Conservation (phyloP, 2,113 vertebrate species). For the Glaucomys volans region DNA sequence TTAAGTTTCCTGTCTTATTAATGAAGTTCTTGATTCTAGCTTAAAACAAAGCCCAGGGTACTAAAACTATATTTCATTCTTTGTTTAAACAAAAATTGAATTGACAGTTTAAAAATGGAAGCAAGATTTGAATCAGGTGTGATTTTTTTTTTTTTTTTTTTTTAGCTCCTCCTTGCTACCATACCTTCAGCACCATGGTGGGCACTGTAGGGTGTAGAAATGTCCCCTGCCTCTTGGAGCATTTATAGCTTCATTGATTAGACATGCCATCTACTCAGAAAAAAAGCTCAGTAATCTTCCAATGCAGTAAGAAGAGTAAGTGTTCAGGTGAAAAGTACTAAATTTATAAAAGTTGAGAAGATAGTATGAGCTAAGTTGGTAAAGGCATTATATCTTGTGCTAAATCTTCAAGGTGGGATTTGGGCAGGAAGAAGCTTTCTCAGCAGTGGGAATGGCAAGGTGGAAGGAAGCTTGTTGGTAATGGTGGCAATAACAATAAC, state of each 20-base stretch:
- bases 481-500: not conserved
- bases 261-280: not conserved
- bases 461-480: not conserved
- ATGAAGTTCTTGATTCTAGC: not conserved
- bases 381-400: not conserved
- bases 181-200: too few species aligned
- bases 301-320: not conserved
- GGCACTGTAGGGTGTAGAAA: not conserved
- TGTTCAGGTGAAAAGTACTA: not conserved
- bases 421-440: not conserved
- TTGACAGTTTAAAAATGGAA: not conserved
- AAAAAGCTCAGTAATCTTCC: not conserved
- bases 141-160: not conserved
- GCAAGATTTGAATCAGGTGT: not conserved
- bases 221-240: not conserved
- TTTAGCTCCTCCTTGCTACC: not conserved
- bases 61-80: not conserved
- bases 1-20: constrained; percentile 11
- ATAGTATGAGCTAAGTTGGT: not conserved
- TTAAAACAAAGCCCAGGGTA: not conserved
- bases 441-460: not conserved
- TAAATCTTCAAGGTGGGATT: not conserved
- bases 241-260: not conserved
- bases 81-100: constrained; percentile 32
- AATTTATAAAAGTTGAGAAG: not conserved